phyloP scores from a whole-genome alignment of 2,888 invertebrate species.

The Linhomoeus sp. region DNA sequence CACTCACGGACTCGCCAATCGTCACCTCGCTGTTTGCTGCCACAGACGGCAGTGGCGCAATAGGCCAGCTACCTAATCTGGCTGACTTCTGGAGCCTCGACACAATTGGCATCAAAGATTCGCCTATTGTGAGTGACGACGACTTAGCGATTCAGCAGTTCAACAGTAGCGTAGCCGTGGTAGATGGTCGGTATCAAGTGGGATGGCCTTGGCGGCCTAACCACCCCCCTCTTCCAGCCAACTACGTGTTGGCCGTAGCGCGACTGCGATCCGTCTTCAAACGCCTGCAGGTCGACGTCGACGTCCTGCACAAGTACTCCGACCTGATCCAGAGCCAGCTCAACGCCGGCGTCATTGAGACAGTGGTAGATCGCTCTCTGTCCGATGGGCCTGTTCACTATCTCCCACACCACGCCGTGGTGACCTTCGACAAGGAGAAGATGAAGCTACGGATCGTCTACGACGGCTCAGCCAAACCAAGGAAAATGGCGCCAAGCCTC shows the following conservation, averaged over 20 bases:
- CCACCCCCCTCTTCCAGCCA: background rate
- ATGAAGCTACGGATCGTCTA: slow-evolving; percentile 9
- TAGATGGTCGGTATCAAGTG: background rate
- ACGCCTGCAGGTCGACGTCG: background rate
- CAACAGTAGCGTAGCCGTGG: background rate
- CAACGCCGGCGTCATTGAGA: slow-evolving; percentile 6
- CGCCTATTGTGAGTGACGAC: background rate
- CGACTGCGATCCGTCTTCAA: background rate
- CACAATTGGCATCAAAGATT: background rate
- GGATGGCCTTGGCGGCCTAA: slow-evolving; percentile 2
- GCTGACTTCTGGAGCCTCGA: background rate
- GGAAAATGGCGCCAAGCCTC: slow-evolving; percentile 1
- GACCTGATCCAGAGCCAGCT: slow-evolving; percentile 5
- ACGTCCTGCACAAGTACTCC: slow-evolving; percentile 4
- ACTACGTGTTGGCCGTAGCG: background rate
- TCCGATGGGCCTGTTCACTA: slow-evolving; percentile 2
- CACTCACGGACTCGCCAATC: no score
- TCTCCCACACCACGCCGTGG: slow-evolving; percentile 9
- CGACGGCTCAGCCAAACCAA: slow-evolving; percentile 6
- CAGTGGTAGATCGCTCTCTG: background rate
- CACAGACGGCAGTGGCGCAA: no score
- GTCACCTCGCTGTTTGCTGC: no score
- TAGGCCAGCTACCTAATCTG: background rate
- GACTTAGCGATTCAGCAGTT: background rate
- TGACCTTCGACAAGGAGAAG: slow-evolving; percentile 5